phyloP scores from a whole-genome alignment of 37 sponge, comb jelly and placozoan genomes.

The Hexactinellida sp. region DNA sequence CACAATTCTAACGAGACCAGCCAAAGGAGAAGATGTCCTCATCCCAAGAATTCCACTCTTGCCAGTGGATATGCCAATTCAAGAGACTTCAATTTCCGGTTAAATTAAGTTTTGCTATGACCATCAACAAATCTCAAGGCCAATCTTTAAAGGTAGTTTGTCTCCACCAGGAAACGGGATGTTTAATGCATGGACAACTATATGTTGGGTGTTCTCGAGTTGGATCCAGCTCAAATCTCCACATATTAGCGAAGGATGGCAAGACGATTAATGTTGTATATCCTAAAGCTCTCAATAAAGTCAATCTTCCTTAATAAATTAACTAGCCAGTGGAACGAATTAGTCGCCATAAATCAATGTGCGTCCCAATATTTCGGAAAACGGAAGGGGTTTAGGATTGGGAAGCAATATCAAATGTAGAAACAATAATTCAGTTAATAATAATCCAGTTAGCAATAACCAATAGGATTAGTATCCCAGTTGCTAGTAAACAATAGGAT shows the following conservation, averaged over 20 bases:
- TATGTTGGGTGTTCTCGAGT: not conserved
- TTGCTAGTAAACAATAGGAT: too few relatives aligned
- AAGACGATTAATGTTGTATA: slow-evolving; percentile 20
- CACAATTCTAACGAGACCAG: not conserved
- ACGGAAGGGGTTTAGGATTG: too few relatives aligned
- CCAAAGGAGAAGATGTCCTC: not conserved
- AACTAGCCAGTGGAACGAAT: too few relatives aligned
- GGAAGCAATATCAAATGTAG: too few relatives aligned
- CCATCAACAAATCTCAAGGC: not conserved
- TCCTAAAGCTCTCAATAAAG: not conserved
- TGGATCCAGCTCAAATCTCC: not conserved
- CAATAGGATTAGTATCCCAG: too few relatives aligned
- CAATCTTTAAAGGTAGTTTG: not conserved
- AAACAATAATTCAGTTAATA: too few relatives aligned
- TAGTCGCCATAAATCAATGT: too few relatives aligned
- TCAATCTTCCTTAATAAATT: too few relatives aligned
- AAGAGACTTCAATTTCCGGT: not conserved
- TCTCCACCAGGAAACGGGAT: not conserved
- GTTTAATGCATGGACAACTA: not conserved
- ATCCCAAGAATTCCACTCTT: not conserved
- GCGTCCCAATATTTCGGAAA: too few relatives aligned
- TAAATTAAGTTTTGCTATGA: not conserved
- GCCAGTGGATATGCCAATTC: not conserved
- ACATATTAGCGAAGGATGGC: slow-evolving; percentile 3
- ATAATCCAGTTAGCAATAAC: too few relatives aligned